phyloP scores from a whole-genome alignment of 1,140 invertebrate genomes.

The Sarcophaga bullata region DNA sequence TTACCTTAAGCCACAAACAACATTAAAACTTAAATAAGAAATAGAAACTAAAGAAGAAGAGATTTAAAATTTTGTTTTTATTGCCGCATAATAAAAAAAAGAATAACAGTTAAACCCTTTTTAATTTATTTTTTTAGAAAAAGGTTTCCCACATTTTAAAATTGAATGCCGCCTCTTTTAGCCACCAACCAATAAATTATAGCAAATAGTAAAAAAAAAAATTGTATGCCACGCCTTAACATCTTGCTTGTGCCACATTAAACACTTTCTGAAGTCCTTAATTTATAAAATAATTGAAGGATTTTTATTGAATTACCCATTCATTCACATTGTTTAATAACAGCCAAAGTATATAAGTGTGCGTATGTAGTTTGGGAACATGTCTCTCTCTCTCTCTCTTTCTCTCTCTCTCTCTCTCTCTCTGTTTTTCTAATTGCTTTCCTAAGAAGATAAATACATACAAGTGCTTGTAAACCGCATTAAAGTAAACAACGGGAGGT shows the following conservation, averaged over 20 bases:
- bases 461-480: conserved; percentile 43
- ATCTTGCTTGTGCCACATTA: not conserved
- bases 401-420: not conserved
- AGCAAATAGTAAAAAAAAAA: not conserved
- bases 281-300: conserved; percentile 28
- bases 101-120: too few relatives aligned
- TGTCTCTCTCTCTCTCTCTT: not conserved
- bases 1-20: not conserved
- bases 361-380: not conserved
- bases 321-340: not conserved
- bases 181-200: not conserved
- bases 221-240: conserved; percentile 18
- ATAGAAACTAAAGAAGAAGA: not conserved
- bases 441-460: conserved; percentile 38
- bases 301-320: conserved; percentile 24
- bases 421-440: not conserved
- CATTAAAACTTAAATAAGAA: not conserved
- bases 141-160: conserved; percentile 26
- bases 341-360: not conserved
- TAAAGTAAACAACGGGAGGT: conserved; percentile 11
- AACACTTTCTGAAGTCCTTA: not conserved
- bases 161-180: conserved; percentile 22
- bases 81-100: too few relatives aligned
- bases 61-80: too few relatives aligned
- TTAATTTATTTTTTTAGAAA: not conserved